Evolutionary conservation across 2,113 vertebrate genomes (phyloP).

Genomic region (Erythrolamprus reginae): DNA sequence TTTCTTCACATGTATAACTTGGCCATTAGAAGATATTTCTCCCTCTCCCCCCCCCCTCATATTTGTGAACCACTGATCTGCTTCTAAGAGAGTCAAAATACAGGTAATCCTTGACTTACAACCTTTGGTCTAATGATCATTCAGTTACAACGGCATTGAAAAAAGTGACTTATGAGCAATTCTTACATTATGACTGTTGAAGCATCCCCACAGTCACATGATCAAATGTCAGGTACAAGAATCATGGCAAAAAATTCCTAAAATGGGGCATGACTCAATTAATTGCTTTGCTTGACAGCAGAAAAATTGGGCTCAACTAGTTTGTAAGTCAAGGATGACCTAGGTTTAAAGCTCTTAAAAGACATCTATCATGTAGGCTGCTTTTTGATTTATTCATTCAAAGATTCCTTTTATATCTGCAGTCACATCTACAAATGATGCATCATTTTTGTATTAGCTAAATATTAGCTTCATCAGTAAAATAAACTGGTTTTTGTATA

Average conservation of each 20-base stretch:
- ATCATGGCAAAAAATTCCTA: not conserved
- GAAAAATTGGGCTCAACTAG: not conserved
- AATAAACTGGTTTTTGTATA: not conserved
- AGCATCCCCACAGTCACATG: not conserved
- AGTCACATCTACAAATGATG: not conserved
- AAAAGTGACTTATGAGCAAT: not conserved
- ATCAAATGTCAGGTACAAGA: not conserved
- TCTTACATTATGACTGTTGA: not conserved
- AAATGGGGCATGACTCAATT: not conserved
- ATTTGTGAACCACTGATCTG: not conserved
- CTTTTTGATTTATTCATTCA: not conserved
- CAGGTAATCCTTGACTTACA: not conserved
- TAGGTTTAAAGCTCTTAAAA: not conserved
- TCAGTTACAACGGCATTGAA: not conserved
- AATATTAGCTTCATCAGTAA: not conserved
- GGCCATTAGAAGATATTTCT: not conserved
- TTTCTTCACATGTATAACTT: not conserved
- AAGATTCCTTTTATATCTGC: not conserved
- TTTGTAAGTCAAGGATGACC: not conserved
- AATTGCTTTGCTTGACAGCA: not conserved
- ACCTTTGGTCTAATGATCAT: not conserved
- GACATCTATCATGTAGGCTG: not conserved
- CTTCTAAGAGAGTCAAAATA: not conserved
- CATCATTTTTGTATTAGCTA: not conserved
- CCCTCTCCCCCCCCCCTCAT: fast-evolving